phyloP scores from a whole-genome alignment of 1,140 invertebrate species.

The Himalopsyche phryganea region DNA sequence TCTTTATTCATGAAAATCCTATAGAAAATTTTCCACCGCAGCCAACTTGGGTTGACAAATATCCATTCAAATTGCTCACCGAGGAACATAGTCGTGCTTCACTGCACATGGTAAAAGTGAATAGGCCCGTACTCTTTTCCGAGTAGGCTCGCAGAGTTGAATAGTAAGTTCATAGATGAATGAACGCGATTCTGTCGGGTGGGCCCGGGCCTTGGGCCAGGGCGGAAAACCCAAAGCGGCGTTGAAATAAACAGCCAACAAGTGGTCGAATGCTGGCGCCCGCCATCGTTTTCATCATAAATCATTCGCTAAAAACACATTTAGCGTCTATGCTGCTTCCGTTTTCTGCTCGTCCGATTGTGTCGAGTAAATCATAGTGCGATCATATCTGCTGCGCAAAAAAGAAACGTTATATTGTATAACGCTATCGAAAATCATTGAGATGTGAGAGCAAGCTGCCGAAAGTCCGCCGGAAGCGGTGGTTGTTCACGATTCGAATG shows the following conservation, averaged over 20 bases:
- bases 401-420: neutral
- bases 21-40: no score
- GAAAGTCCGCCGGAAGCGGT: no score
- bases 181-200: slow-evolving; percentile 11
- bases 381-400: slow-evolving; percentile 1
- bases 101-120: no score
- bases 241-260: slow-evolving; percentile 16
- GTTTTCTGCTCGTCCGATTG: slow-evolving; percentile 20
- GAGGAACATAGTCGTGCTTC: no score
- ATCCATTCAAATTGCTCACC: no score
- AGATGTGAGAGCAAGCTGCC: neutral
- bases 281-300: slow-evolving; percentile 23
- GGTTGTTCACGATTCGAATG: no score
- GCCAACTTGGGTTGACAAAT: no score
- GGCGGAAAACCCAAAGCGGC: no score
- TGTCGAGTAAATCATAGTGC: slow-evolving; percentile 16
- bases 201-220: neutral
- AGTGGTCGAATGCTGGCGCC: slow-evolving; percentile 22
- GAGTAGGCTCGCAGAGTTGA: slow-evolving; percentile 7
- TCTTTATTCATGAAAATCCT: no score
- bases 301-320: slow-evolving; percentile 34
- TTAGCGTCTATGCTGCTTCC: slow-evolving; percentile 31
- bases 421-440: neutral
- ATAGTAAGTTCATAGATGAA: slow-evolving; percentile 26
- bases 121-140: no score